Conservation (phyloP, 1,140 invertebrate species). For the Propsilocerus akamusi region DNA sequence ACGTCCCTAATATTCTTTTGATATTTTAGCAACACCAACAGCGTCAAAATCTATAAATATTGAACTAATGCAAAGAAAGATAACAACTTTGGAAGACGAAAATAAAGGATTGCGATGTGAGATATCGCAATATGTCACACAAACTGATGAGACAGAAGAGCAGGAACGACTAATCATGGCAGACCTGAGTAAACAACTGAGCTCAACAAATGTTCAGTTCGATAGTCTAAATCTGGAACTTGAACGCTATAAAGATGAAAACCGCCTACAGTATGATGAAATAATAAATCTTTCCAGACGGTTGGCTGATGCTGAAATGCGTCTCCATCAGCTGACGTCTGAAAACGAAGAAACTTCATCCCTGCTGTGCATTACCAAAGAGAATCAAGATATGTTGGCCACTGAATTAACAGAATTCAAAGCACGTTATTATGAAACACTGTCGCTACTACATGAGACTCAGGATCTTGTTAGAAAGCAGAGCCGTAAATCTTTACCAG, state of each 20-base stretch:
- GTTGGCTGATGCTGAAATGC: constrained; percentile 50
- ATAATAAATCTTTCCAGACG: constrained; percentile 52
- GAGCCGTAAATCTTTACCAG: constrained; percentile 49
- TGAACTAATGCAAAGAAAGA: constrained; percentile 66
- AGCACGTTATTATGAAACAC: constrained; percentile 56
- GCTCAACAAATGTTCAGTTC: constrained; percentile 62
- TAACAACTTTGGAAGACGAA: constrained; percentile 70
- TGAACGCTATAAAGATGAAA: constrained; percentile 58
- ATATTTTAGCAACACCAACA: constrained; percentile 30
- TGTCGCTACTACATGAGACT: constrained; percentile 63
- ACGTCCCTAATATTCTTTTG: too few relatives aligned
- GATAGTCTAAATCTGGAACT: constrained; percentile 53
- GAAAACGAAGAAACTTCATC: constrained; percentile 77
- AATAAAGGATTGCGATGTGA: constrained; percentile 67
- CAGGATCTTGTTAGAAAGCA: constrained; percentile 73
- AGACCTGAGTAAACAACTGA: constrained; percentile 74
- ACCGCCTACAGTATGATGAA: constrained; percentile 58
- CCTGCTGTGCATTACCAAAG: constrained; percentile 66
- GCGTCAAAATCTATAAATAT: constrained; percentile 42
- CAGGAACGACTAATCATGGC: constrained; percentile 71
- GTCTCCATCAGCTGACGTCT: constrained; percentile 38
- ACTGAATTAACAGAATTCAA: constrained; percentile 76
- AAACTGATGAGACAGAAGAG: constrained; percentile 70
- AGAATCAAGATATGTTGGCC: constrained; percentile 80
- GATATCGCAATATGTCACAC: constrained; percentile 51